These are phyloP conservation scores for Hemicrepidius hirtus DNA, from an alignment of 2,888 invertebrate species.

Conservation along the genomic window DNA sequence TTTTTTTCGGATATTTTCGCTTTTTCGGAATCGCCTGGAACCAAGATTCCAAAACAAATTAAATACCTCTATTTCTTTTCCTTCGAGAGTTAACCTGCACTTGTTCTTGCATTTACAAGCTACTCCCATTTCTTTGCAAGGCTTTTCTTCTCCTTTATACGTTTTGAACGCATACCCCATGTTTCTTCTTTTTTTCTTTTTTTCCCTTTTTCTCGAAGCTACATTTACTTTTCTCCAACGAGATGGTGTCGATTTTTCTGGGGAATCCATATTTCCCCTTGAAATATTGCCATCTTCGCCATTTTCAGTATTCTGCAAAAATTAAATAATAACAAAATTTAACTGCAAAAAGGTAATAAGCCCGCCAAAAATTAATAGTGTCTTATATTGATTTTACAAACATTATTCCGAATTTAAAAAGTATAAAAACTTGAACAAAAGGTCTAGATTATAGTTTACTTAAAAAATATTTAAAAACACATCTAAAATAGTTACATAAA, in stretches of 20 bases:
- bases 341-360: too few relatives aligned
- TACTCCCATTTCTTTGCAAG: not conserved
- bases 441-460: too few relatives aligned
- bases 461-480: too few relatives aligned
- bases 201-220: not conserved
- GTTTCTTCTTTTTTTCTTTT: slow-evolving; percentile 18
- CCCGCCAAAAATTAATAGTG: too few relatives aligned
- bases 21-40: slow-evolving; percentile 44
- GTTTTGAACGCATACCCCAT: slow-evolving; percentile 10
- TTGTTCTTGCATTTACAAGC: slow-evolving; percentile 39
- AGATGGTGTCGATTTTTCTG: slow-evolving; percentile 26
- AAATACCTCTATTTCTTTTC: slow-evolving; percentile 43
- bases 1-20: slow-evolving; percentile 45
- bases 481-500: too few relatives aligned
- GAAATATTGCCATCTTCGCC: too few relatives aligned
- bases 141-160: not conserved
- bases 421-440: too few relatives aligned
- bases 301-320: too few relatives aligned
- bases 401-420: too few relatives aligned
- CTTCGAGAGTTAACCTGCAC: slow-evolving; percentile 42
- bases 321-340: too few relatives aligned
- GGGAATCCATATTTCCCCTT: slow-evolving; percentile 7
- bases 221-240: slow-evolving; percentile 5
- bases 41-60: slow-evolving; percentile 47
- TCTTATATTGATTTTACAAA: too few relatives aligned